Base-by-base conservation (phyloP, 2,113 vertebrate genomes). In the Neodontobutis hainanensis region DNA sequence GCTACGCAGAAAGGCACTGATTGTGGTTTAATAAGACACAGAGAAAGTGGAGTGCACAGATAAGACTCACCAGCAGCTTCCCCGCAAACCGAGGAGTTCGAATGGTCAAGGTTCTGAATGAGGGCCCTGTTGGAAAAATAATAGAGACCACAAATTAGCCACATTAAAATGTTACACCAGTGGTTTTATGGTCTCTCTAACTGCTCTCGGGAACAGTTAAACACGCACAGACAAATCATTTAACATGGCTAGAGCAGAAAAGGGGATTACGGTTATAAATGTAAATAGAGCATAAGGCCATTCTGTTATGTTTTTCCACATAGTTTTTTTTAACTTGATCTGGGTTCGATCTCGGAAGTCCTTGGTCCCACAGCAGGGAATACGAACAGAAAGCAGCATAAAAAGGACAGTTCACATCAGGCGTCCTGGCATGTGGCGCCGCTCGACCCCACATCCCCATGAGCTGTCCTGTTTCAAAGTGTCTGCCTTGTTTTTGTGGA, bases 91-190 rank as follows among this genome's bases (percentile, higher is more conserved):
- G 92, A 91, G 2, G 92, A 89, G 68, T 93, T 93, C 1, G 91
- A 91, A 4, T 89, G 62, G 72, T 94, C 92, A 72, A 94, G 86
- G 74, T 84, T 92, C 78, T 94, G 94, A 79, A 92, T 49, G 34
- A 94, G 77, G 2, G 71, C 32, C 61, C 91, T 94, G 85, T 81
- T 61, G 55, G 44, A 68, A 71, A 27, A 60, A 81, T 14, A 79
- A 80, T 12, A 80, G 16, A 80, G 48, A 79, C 4, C 60, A 68
- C 58, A 67, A 75, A 75, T 77, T 69, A 80, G 57, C 42, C 11
- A 36, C 16, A 48, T 48, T 48, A 61, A 78, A 59, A n/a, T 8
- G 47, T 48, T 70, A 58, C 47, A 50, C 34, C 38, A 61, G 51
- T 19, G 60, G 51, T 40, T 77, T 36, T 19, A 46, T 43, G 65